A percentile compares a stretch with the other conserved stretches of the same genome.
These are phyloP conservation scores for Ceraclea dissimilis DNA, from an alignment of 2,888 invertebrate species.

Conservation along the genomic window DNA sequence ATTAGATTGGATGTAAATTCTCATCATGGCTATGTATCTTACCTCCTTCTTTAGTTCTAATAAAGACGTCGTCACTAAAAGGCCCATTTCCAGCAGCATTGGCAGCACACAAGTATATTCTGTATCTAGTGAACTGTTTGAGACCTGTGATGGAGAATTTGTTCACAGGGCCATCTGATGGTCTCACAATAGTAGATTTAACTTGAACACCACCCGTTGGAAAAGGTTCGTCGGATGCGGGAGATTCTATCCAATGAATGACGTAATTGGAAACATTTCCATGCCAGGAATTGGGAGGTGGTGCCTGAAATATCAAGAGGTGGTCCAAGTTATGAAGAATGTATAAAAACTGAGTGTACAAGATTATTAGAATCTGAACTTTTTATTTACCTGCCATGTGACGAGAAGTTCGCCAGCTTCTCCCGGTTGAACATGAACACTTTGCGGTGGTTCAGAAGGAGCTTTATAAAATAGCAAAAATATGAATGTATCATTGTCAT, in stretches of 20 bases:
- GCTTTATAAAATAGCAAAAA: conserved; percentile 36
- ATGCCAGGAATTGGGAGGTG: conserved; percentile 62
- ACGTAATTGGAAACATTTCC: conserved; percentile 71
- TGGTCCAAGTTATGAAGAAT: background rate
- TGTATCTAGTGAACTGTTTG: conserved; percentile 4
- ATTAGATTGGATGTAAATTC: too few relatives aligned
- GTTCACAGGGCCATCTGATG: background rate
- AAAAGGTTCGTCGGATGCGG: conserved; percentile 4
- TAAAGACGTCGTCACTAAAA: background rate
- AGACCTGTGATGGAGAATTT: conserved; percentile 6
- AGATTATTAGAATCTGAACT: background rate
- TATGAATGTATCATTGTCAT: too few relatives aligned
- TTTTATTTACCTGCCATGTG: conserved; percentile 59
- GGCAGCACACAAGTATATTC: conserved; percentile 4
- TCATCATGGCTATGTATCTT: too few relatives aligned
- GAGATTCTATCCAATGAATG: conserved; percentile 57
- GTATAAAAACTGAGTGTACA: background rate
- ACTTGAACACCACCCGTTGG: conserved; percentile 2
- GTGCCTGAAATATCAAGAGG: conserved; percentile 53
- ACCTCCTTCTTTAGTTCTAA: conserved; percentile 29
- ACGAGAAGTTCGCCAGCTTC: conserved; percentile 64
- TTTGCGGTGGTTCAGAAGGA: conserved; percentile 66
- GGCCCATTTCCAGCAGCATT: conserved; percentile 7
- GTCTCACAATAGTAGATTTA: conserved; percentile 5
- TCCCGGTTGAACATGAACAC: conserved; percentile 62